Percentiles rank a stretch among this genome's conserved stretches.
Conservation (phyloP, 2,888 invertebrate species). For the Eucera pruinosa region DNA sequence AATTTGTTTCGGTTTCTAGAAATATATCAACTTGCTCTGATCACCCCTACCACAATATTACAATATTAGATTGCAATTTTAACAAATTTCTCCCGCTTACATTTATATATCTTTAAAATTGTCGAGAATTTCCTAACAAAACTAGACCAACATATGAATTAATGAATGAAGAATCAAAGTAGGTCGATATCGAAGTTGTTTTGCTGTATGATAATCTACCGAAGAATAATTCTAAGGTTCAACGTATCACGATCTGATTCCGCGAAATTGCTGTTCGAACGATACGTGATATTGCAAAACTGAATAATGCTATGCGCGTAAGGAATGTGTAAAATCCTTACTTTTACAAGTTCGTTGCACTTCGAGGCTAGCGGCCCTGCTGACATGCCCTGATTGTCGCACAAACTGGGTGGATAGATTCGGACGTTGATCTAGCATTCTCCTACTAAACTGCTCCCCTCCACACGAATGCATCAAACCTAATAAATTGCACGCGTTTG, state of each 20-base stretch:
- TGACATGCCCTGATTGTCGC: constrained; percentile 71
- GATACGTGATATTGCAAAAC: constrained; percentile 52
- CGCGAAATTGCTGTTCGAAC: constrained; percentile 25
- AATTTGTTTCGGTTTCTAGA: too few species aligned
- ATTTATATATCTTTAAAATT: too few species aligned
- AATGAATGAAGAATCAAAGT: too few species aligned
- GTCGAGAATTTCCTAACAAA: too few species aligned
- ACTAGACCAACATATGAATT: too few species aligned
- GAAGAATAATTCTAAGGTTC: constrained; percentile 6
- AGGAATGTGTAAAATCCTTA: constrained; percentile 67
- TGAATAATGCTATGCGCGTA: constrained; percentile 50
- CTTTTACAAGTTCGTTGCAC: constrained; percentile 68
- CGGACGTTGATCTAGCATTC: constrained; percentile 56
- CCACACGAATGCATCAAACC: constrained; percentile 27
- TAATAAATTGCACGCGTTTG: neutral
- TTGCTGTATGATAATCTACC: neutral
- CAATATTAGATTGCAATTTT: too few species aligned
- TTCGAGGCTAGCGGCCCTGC: constrained; percentile 65
- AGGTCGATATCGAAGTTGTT: neutral
- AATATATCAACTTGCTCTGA: too few species aligned
- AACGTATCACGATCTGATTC: constrained; percentile 35
- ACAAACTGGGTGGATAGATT: constrained; percentile 62
- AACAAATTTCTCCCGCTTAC: too few species aligned
- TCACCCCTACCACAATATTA: too few species aligned
- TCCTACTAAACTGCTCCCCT: constrained; percentile 33